These are phyloP conservation scores for Coboldia fuscipes DNA, from an alignment of 1,140 invertebrate species.

Conservation along the genomic window DNA sequence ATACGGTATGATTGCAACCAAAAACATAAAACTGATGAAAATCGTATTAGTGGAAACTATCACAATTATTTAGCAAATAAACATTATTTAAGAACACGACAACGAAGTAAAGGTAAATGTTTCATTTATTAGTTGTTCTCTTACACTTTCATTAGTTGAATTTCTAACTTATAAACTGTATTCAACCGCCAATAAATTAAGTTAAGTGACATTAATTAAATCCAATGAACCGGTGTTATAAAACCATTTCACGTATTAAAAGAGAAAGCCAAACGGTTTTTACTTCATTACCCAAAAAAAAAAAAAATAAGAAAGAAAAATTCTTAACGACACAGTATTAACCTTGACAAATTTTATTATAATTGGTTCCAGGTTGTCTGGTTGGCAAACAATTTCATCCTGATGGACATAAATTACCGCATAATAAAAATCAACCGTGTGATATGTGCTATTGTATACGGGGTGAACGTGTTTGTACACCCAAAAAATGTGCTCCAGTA, in stretches of 20 bases:
- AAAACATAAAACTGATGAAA: conserved; percentile 16
- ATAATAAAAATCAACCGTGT: conserved; percentile 34
- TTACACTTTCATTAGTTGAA: conserved; percentile 1
- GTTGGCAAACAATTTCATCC: conserved; percentile 34
- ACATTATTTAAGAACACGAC: conserved; percentile 16
- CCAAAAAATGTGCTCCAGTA: conserved; percentile 47
- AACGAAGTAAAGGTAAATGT: conserved; percentile 10
- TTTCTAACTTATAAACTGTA: too few relatives aligned
- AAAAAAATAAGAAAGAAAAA: too few relatives aligned
- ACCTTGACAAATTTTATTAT: too few relatives aligned
- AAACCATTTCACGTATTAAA: too few relatives aligned
- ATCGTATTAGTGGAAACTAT: conserved; percentile 7
- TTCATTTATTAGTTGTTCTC: conserved; percentile 3
- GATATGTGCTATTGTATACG: conserved; percentile 66
- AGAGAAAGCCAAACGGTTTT: too few relatives aligned
- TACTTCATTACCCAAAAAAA: too few relatives aligned
- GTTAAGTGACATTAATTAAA: too few relatives aligned
- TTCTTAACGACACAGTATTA: too few relatives aligned
- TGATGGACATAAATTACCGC: conserved; percentile 53
- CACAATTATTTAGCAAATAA: conserved; percentile 13
- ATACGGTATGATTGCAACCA: conserved; percentile 57
- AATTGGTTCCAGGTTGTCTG: conserved; percentile 48
- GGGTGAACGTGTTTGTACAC: conserved; percentile 47
- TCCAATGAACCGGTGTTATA: too few relatives aligned
- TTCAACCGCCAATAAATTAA: too few relatives aligned